These are phyloP conservation scores for Pectinophora gossypiella DNA, from an alignment of 1,140 invertebrate genomes.

Conservation along the genomic window DNA sequence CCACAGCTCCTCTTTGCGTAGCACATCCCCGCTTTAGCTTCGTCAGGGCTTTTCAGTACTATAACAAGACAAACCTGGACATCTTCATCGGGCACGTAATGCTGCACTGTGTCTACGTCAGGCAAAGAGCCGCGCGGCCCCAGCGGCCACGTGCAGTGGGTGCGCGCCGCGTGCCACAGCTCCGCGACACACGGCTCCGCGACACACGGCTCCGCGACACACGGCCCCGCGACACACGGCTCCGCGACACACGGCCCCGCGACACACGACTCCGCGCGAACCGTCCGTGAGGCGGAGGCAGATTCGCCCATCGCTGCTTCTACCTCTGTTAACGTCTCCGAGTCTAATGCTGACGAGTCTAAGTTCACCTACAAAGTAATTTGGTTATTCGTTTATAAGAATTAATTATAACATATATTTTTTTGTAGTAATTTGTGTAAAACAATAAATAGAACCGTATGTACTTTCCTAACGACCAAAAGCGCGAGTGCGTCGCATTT, in stretches of 20 bases:
- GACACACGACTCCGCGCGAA: background rate
- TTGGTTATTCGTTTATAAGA: too few species aligned
- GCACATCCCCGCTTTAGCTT: too few species aligned
- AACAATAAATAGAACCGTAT: too few species aligned
- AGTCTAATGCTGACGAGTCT: background rate
- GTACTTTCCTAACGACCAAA: too few species aligned
- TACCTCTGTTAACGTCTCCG: background rate
- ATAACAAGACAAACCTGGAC: conserved; percentile 18
- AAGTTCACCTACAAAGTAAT: too few species aligned
- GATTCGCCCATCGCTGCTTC: background rate
- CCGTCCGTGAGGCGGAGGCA: background rate
- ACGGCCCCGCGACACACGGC: background rate
- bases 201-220: background rate
- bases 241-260: background rate
- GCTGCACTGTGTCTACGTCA: conserved; percentile 1
- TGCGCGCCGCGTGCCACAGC: conserved; percentile 36
- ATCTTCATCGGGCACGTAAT: conserved; percentile 37
- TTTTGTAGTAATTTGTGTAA: too few species aligned
- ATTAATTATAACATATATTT: too few species aligned
- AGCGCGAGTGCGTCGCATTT: too few species aligned
- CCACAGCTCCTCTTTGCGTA: too few species aligned
- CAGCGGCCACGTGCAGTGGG: conserved; percentile 61
- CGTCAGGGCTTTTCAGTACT: too few species aligned
- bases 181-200: background rate
- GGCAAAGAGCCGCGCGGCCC: conserved; percentile 14